phyloP scores from a whole-genome alignment of 2,888 invertebrate species.

The Eucera pruinosa region DNA sequence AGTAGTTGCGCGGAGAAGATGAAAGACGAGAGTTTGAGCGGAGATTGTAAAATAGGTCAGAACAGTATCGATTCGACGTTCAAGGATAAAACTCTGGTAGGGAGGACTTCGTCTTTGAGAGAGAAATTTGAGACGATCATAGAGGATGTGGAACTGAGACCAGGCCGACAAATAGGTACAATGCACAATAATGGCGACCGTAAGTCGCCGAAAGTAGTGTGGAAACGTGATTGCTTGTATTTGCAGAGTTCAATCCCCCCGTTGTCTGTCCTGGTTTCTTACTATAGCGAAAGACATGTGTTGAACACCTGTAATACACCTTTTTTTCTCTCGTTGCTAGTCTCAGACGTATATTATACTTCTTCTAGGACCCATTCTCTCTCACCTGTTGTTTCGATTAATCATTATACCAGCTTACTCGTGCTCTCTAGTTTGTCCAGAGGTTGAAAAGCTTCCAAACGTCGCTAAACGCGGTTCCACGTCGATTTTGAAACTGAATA shows the following conservation, averaged over 20 bases:
- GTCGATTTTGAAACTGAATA: no score
- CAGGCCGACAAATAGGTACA: conserved; percentile 67
- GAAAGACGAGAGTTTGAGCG: neutral
- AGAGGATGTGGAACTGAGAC: conserved; percentile 75
- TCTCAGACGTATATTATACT: conserved; percentile 18
- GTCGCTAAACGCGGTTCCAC: no score
- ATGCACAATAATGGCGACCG: conserved; percentile 71
- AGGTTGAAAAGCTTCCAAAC: no score
- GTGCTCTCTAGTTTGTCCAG: conserved; percentile 38
- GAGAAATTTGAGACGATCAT: conserved; percentile 77
- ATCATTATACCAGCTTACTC: conserved; percentile 34
- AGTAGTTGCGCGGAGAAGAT: neutral
- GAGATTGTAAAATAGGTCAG: conserved; percentile 27
- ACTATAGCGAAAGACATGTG: conserved; percentile 40
- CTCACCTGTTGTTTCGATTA: conserved; percentile 39
- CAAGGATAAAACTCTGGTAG: conserved; percentile 55
- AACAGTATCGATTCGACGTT: conserved; percentile 17
- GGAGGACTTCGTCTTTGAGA: conserved; percentile 74
- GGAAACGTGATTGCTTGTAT: conserved; percentile 66
- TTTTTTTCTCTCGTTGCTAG: conserved; percentile 53
- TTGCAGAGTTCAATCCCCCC: conserved; percentile 54
- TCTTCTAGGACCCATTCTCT: conserved; percentile 35
- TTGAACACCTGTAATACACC: conserved; percentile 24
- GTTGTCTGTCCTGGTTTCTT: conserved; percentile 64
- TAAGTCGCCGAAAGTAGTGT: conserved; percentile 73